A percentile compares a stretch with the other conserved stretches of the same genome.
phyloP scores from a whole-genome alignment of 2,888 invertebrate species.

The Pterostichus madidus region DNA sequence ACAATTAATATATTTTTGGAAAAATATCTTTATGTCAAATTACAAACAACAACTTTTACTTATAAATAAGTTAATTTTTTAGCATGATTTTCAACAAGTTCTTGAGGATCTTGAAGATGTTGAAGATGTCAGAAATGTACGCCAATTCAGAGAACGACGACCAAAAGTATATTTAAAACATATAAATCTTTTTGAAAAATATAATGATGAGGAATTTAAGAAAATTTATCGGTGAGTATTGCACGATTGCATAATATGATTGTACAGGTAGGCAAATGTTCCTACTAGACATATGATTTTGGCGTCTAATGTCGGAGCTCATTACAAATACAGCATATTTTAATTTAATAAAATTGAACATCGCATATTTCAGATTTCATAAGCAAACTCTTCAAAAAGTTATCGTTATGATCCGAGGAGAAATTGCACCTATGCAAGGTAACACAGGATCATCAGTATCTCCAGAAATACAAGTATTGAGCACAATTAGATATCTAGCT shows the following conservation, averaged over 20 bases:
- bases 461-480: slow-evolving; percentile 21
- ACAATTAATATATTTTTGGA: too few relatives aligned
- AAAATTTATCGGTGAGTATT: slow-evolving; percentile 15
- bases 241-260: not conserved
- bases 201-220: not conserved
- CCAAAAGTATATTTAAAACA: not conserved
- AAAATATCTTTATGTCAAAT: too few relatives aligned
- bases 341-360: not conserved
- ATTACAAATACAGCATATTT: too few relatives aligned
- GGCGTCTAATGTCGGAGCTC: too few relatives aligned
- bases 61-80: too few relatives aligned
- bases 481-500: slow-evolving; percentile 27
- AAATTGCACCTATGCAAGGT: not conserved
- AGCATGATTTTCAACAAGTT: not conserved
- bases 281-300: too few relatives aligned
- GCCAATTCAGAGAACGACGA: not conserved
- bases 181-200: slow-evolving; percentile 18
- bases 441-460: not conserved
- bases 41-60: too few relatives aligned
- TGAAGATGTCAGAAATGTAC: not conserved
- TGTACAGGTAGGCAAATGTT: too few relatives aligned
- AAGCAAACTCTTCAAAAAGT: slow-evolving; percentile 12
- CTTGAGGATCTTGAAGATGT: not conserved
- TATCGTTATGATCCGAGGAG: not conserved
- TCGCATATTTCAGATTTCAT: slow-evolving; percentile 17